phyloP scores from a whole-genome alignment of 2,888 invertebrate genomes.

The Argyresthia albistria region DNA sequence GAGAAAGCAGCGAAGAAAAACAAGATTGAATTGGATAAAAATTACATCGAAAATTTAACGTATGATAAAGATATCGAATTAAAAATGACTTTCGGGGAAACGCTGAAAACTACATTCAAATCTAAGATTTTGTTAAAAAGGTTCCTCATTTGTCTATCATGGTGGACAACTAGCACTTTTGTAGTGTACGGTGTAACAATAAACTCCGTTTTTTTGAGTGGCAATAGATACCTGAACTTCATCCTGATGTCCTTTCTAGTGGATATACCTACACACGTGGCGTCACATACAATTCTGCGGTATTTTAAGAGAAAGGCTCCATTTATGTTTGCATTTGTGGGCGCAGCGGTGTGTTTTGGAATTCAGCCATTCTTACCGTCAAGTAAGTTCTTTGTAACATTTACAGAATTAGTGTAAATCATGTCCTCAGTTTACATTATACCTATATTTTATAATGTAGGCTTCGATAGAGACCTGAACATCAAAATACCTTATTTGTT shows the following conservation, averaged over 20 bases:
- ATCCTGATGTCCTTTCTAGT: constrained; percentile 64
- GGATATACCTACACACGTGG: constrained; percentile 60
- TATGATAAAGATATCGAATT: constrained; percentile 1
- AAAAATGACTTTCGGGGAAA: constrained; percentile 12
- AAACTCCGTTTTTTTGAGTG: constrained; percentile 75
- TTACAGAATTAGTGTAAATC: too few species aligned
- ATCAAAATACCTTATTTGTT: too few species aligned
- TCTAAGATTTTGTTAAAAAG: constrained; percentile 5
- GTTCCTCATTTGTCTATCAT: constrained; percentile 7
- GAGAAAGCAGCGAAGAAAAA: constrained; percentile 56
- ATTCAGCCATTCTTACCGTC: constrained; percentile 54
- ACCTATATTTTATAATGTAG: too few species aligned
- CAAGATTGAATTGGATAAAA: constrained; percentile 10
- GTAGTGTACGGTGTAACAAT: constrained; percentile 79
- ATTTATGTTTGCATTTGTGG: constrained; percentile 42
- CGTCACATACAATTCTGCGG: constrained; percentile 52
- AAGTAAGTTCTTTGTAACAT: constrained; percentile 32
- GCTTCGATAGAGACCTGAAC: too few species aligned
- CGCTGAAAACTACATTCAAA: constrained; percentile 19
- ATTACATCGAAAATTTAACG: not conserved
- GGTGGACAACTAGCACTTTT: constrained; percentile 70
- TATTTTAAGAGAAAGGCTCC: constrained; percentile 45
- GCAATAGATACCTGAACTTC: constrained; percentile 78
- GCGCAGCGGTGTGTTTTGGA: constrained; percentile 57
- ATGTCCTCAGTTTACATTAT: too few species aligned